Conservation (phyloP, 2,888 invertebrate species). For the Allacma fusca region DNA sequence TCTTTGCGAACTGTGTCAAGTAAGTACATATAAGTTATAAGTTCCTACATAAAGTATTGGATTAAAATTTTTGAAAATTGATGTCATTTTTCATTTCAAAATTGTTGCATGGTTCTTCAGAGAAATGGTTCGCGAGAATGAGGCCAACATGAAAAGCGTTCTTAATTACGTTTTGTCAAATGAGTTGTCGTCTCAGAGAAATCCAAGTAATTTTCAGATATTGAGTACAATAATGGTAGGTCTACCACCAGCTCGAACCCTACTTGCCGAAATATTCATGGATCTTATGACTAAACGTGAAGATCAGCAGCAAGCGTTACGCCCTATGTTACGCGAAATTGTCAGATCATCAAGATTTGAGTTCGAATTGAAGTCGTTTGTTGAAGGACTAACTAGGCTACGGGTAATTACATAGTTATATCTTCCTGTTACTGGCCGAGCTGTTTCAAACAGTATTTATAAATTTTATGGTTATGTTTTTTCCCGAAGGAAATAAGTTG, state of each 20-base stretch:
- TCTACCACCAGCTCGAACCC: conserved; percentile 82
- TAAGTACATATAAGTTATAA: conserved; percentile 61
- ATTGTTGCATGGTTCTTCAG: conserved; percentile 66
- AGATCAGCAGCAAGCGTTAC: conserved; percentile 86
- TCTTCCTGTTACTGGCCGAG: too few relatives aligned
- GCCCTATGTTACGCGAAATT: conserved; percentile 87
- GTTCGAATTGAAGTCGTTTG: conserved; percentile 80
- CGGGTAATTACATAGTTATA: conserved; percentile 56
- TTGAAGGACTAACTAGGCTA: conserved; percentile 75
- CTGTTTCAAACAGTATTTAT: too few relatives aligned
- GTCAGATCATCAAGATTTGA: conserved; percentile 84
- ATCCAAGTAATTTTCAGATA: conserved; percentile 94
- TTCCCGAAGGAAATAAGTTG: conserved; percentile 48
- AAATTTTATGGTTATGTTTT: too few relatives aligned
- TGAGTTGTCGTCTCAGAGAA: conserved; percentile 85
- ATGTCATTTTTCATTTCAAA: too few relatives aligned
- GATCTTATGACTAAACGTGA: conserved; percentile 87
- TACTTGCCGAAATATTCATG: conserved; percentile 81
- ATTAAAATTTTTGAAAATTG: too few relatives aligned
- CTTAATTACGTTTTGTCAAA: conserved; percentile 93
- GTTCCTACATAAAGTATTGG: too few relatives aligned
- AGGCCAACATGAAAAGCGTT: conserved; percentile 83
- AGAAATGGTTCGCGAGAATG: conserved; percentile 85
- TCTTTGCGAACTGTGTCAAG: conserved; percentile 85
- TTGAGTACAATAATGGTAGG: conserved; percentile 87